Base-by-base conservation (phyloP, 2,888 invertebrate genomes). In the Eumerus sabulonum region DNA sequence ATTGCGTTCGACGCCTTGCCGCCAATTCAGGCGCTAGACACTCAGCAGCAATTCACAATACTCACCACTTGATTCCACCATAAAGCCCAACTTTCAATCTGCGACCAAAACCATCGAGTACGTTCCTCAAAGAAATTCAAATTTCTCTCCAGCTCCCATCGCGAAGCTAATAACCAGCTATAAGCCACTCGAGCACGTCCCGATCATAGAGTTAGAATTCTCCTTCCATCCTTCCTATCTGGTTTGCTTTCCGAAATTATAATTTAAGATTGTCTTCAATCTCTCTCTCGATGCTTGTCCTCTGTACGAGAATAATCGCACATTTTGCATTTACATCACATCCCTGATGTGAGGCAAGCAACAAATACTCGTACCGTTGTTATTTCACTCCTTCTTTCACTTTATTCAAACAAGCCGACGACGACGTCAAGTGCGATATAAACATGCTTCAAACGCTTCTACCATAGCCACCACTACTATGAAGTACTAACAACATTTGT, bases 261-360 rank as follows among this genome's bases (percentile, higher is more conserved):
- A 68, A 79, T 79, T 73, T 79, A 79, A 79, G 68, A 79, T 79
- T 50, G 56, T 50, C 12, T 42, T 48, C 45, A 9, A 18, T 12
- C 63, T 36, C 12, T 12, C 36, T 36, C 9, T 14, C 19, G 14
- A 45, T 53, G 36, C 14, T 36, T 9, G 63, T 16, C 50, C 44
- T 27, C 48, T 18, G 19, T 27, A 13, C 4, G 44, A n/a, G 53
- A 64, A 73, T 68, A 73, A 73, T 79, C 73, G 68, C 63, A 73
- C 73, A 79, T 64, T 74, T 74, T 47, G 74, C 68, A 79, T 73
- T 79, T 79, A 74, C 79, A 79, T 79, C 79, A 74, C 79, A 79
- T 79, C 68, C 68, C 54, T 74, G 68, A 74, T 64, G 74, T 63
- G 57, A 57, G 51, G 56, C 66, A 40, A 48, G 62, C 60, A 72